Percentiles rank a stretch among this genome's conserved stretches.
phyloP scores from a whole-genome alignment of 2,888 invertebrate genomes.

The Melikaiella ostensackeni region DNA sequence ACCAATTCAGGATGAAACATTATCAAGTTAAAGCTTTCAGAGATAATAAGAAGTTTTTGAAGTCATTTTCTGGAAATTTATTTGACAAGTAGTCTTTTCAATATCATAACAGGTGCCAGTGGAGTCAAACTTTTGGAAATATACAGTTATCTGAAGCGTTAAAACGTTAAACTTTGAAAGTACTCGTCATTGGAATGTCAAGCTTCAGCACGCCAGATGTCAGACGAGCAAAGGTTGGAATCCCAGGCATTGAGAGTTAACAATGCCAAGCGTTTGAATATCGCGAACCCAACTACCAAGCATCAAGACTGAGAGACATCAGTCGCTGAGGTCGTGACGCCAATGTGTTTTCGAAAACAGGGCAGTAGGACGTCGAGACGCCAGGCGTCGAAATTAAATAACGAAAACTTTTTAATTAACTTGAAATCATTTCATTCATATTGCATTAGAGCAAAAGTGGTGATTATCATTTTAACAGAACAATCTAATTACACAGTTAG shows the following conservation, averaged over 20 bases:
- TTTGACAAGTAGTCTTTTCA: not conserved
- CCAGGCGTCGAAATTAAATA: conserved; percentile 1
- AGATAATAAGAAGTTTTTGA: not conserved
- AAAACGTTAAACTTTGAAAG: conserved; percentile 34
- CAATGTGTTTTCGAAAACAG: conserved; percentile 15
- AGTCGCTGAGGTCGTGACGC: conserved; percentile 10
- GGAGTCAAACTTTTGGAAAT: conserved; percentile 31
- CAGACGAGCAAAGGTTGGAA: conserved; percentile 37
- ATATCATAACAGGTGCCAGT: conserved; percentile 7
- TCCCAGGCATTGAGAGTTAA: conserved; percentile 33
- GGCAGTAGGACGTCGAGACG: conserved; percentile 3
- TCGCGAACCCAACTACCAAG: conserved; percentile 16
- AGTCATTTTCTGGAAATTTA: not conserved
- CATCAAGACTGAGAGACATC: conserved; percentile 33
- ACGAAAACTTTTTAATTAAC: conserved; percentile 20
- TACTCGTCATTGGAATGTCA: conserved; percentile 29
- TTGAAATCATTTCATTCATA: not conserved
- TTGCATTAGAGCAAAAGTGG: not conserved
- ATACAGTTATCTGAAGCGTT: not conserved
- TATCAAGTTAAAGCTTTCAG: too few species aligned
- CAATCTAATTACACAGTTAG: too few species aligned
- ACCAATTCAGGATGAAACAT: too few species aligned
- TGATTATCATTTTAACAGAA: not conserved
- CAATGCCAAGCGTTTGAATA: conserved; percentile 35
- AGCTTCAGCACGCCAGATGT: conserved; percentile 34